Evolutionary conservation across 2,113 vertebrate species (phyloP), one percentile per base, ranked within the genome.

Genomic region (Lagopus leucura): DNA sequence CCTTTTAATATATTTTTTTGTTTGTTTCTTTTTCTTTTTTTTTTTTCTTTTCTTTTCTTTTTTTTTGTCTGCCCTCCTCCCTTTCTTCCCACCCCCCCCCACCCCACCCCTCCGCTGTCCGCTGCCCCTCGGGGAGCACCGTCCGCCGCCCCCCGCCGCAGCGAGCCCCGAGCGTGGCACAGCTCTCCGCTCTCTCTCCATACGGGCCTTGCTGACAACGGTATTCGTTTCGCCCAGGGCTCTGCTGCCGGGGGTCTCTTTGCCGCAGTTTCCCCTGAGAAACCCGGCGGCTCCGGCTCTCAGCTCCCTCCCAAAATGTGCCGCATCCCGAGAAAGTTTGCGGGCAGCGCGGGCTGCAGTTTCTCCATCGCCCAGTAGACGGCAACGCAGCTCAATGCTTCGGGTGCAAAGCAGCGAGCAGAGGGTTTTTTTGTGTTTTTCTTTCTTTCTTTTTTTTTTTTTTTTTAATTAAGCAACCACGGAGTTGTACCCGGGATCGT

Each of bases 361-460:
- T 98, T 96, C 94, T 54, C 66, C 30, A 73, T 93, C 80, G 84
- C 94, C 98, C 99, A 98, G 99, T 98, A 99, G 99, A 98, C 98
- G 99, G 99, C 99, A 98, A 98, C 97, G 98, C 98, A 98, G 98
- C 98, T 98, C 98, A 98, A 98, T 97, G 96, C 97, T 98, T 97
- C 95, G 78, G 88, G 85, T 57, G 73, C 91, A 45, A 77, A 96
- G 75, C 92, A 74, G 52, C 52, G 47, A 55, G 65, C 38, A 19
- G 79, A 85, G 32, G 30, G 25, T 14, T 30, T 28, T 55, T 55
- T 55, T 79, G 18, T 11, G 14, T 54, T 27, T 52, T 27, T 27
- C 14, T 27, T 55, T 55, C 78, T 30, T 55, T 32, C 4, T 32
- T 17, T 58, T 74, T 82, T 60, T 88, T 84, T 60, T 67, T 32